Percentiles rank a stretch among this genome's conserved stretches.
Conservation (phyloP, 2,113 vertebrate species). For the Lepus timidus region DNA sequence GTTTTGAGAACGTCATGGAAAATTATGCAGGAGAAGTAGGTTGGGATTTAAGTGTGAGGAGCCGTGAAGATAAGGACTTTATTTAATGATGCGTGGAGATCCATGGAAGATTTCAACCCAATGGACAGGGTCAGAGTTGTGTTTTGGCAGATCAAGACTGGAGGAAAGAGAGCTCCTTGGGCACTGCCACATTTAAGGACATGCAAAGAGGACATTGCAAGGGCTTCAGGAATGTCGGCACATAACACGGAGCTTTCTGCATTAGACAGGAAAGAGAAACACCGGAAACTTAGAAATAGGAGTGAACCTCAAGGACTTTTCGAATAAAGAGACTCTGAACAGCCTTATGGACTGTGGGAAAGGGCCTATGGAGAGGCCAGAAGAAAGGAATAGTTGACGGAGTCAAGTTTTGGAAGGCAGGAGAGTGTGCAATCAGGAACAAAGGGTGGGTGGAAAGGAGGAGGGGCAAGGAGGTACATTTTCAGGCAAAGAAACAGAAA, state of each 20-base stretch:
- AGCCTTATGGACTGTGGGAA: not conserved
- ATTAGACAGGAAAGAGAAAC: not conserved
- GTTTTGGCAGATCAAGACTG: not conserved
- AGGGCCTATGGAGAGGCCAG: not conserved
- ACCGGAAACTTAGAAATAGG: not conserved
- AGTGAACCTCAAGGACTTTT: not conserved
- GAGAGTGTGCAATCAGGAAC: not conserved
- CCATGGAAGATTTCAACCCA: not conserved
- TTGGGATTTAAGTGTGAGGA: not conserved
- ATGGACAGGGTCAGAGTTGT: not conserved
- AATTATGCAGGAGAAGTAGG: not conserved
- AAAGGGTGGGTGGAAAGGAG: not conserved
- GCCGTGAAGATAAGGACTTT: not conserved
- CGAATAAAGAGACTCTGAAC: not conserved
- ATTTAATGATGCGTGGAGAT: not conserved
- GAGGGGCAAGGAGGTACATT: not conserved
- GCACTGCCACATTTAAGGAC: not conserved
- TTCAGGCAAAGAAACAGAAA: not conserved
- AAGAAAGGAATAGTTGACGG: not conserved
- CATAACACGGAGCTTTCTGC: not conserved
- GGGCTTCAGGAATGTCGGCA: not conserved
- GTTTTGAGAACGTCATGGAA: not conserved
- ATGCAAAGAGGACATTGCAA: not conserved
- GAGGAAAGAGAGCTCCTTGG: not conserved
- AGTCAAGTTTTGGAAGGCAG: not conserved